Percentiles rank a stretch among this genome's conserved stretches.
Evolutionary conservation across 2,797 vertebrate genomes (phyloP).

Genomic region (Lindbergichthys nudifrons): DNA sequence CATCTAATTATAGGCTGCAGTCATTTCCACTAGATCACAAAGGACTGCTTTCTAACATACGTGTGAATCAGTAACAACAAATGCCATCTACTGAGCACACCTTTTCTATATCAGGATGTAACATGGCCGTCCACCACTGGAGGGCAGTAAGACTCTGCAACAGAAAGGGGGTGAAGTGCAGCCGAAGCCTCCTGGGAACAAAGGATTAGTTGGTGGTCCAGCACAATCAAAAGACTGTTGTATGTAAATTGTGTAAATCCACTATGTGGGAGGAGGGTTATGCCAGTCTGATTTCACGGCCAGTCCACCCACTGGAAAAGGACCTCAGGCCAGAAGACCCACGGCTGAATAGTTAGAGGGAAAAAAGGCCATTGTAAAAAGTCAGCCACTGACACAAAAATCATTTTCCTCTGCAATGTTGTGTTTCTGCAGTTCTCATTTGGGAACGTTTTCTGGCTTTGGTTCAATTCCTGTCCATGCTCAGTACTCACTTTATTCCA

Average conservation of each 20-base stretch:
- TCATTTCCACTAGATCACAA: not conserved
- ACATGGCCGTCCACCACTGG: conserved; percentile 56
- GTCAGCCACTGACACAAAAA: conserved; percentile 56
- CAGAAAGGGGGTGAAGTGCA: conserved; percentile 19
- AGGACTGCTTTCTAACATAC: not conserved
- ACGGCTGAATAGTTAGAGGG: conserved; percentile 51
- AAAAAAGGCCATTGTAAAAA: conserved; percentile 55
- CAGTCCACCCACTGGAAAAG: conserved; percentile 63
- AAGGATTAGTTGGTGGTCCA: conserved; percentile 82
- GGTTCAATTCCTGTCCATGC: conserved; percentile 13
- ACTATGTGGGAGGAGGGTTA: conserved; percentile 64
- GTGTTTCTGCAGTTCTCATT: conserved; percentile 42
- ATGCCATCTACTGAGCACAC: rapidly evolving
- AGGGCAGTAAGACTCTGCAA: conserved; percentile 69
- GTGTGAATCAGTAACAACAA: not conserved
- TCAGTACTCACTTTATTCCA: conserved; percentile 11
- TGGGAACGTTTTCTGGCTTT: conserved; percentile 25
- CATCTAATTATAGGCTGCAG: not conserved
- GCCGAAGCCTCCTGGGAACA: conserved; percentile 68
- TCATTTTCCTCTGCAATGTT: conserved; percentile 57
- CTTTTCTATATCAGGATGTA: conserved; percentile 15
- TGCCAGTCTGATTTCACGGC: conserved; percentile 79
- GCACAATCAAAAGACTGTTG: conserved; percentile 73
- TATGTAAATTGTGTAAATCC: conserved; percentile 80
- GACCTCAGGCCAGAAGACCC: conserved; percentile 66